Evolutionary conservation across 2,113 vertebrate genomes (phyloP).

Genomic region (Atractosteus spatula): DNA sequence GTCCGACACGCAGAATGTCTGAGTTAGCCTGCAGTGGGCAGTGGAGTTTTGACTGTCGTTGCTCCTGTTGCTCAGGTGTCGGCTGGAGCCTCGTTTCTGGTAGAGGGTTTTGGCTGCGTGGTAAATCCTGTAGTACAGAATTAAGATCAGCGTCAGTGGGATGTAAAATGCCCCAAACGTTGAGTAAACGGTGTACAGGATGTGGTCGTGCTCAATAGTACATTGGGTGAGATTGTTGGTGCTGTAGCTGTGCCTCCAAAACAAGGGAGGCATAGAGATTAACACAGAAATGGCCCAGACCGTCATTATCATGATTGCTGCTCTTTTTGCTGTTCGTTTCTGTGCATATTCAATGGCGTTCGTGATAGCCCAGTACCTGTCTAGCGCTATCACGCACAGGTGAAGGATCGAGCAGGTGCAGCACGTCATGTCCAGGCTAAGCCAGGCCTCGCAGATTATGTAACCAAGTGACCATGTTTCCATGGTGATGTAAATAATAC

Average conservation of each 20-base stretch:
- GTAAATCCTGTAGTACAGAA: conserved; percentile 87
- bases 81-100: conserved; percentile 81
- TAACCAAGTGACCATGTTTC: conserved; percentile 78
- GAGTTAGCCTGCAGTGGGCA: conserved; percentile 71
- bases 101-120: conserved; percentile 81
- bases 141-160: conserved; percentile 80
- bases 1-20: conserved; percentile 78
- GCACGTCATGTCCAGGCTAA: conserved; percentile 86
- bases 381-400: conserved; percentile 83
- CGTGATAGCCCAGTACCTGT: conserved; percentile 90
- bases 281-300: conserved; percentile 82
- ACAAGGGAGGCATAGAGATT: conserved; percentile 83
- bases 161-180: conserved; percentile 86
- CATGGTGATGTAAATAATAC: conserved; percentile 80
- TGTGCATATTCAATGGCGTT: conserved; percentile 79
- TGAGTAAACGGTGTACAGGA: conserved; percentile 85
- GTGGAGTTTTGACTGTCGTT: conserved; percentile 78
- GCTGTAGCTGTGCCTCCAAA: conserved; percentile 72
- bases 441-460: conserved; percentile 82
- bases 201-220: conserved; percentile 77
- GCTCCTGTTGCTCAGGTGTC: conserved; percentile 79
- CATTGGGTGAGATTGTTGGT: conserved; percentile 60
- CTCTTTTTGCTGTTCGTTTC: conserved; percentile 74
- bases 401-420: conserved; percentile 90
- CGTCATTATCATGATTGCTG: conserved; percentile 68